Evolutionary conservation across 2,797 vertebrate species (phyloP).

Genomic region (Sebastiscus tertius): DNA sequence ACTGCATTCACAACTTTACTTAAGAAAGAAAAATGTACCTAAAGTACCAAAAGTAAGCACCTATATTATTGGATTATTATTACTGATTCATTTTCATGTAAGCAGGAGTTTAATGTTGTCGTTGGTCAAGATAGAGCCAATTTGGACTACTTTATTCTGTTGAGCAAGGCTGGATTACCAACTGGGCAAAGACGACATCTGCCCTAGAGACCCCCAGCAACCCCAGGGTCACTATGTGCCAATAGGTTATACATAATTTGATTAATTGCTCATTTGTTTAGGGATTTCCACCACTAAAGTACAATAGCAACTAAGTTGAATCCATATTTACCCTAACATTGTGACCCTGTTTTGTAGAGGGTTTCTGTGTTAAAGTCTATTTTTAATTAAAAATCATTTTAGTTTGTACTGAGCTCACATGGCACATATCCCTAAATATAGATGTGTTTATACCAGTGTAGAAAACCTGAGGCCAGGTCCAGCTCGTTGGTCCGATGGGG

Average conservation of each 20-base stretch:
- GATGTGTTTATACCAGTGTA: background rate
- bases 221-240: background rate
- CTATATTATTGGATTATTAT: too few relatives aligned
- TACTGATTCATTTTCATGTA: too few relatives aligned
- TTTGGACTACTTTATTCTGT: background rate
- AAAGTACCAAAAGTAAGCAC: too few relatives aligned
- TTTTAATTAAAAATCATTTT: background rate
- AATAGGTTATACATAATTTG: background rate
- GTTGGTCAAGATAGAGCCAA: too few relatives aligned
- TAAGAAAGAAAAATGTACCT: too few relatives aligned
- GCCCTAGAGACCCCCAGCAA: fast-evolving
- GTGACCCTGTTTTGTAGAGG: background rate
- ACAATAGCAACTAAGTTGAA: background rate
- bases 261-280: background rate
- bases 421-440: background rate
- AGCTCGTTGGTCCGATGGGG: background rate
- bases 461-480: background rate
- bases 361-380: background rate
- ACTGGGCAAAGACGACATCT: too few relatives aligned
- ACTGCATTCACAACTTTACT: too few relatives aligned
- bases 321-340: background rate
- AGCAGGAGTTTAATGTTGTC: too few relatives aligned
- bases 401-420: background rate
- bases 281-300: background rate
- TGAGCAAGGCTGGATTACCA: background rate